Percentiles rank a stretch among this genome's conserved stretches.
Conservation (phyloP, 1,140 invertebrate species). For the Protaetia brevitarsis region DNA sequence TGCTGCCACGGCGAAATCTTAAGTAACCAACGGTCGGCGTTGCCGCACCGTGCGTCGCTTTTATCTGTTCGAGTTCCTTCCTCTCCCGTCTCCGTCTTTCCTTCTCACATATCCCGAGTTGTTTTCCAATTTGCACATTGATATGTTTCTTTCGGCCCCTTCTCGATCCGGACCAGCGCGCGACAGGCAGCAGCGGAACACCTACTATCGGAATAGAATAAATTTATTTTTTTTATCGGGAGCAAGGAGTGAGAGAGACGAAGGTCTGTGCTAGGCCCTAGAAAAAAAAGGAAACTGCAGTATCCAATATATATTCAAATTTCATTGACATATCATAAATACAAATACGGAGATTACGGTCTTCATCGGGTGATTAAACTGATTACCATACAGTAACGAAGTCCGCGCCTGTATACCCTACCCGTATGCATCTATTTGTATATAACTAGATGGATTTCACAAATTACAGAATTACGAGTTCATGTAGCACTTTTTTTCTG, state of each 20-base stretch:
- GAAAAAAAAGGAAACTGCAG: neutral
- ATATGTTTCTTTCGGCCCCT: neutral
- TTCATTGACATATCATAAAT: constrained; percentile 17
- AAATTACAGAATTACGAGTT: too few relatives aligned
- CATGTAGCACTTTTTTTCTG: too few relatives aligned
- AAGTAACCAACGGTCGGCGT: neutral
- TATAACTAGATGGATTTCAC: too few relatives aligned
- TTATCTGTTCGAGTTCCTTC: neutral
- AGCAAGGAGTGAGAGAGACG: neutral
- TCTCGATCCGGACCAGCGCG: neutral
- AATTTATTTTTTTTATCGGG: neutral
- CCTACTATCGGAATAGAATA: neutral
- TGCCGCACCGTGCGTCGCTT: too few relatives aligned
- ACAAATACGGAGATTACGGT: constrained; percentile 4
- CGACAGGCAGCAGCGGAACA: neutral
- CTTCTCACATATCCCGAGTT: neutral
- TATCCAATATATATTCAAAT: constrained; percentile 14
- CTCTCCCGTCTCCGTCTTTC: too few relatives aligned
- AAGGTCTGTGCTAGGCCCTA: neutral
- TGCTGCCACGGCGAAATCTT: neutral
- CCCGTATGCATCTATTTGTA: too few relatives aligned
- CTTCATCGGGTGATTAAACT: constrained; percentile 4
- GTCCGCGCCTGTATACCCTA: too few relatives aligned
- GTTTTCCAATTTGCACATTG: constrained; percentile 25
- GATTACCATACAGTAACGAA: constrained; percentile 1